These are phyloP conservation scores for Siniperca chuatsi DNA, from an alignment of 2,113 vertebrate genomes.

Conservation along the genomic window DNA sequence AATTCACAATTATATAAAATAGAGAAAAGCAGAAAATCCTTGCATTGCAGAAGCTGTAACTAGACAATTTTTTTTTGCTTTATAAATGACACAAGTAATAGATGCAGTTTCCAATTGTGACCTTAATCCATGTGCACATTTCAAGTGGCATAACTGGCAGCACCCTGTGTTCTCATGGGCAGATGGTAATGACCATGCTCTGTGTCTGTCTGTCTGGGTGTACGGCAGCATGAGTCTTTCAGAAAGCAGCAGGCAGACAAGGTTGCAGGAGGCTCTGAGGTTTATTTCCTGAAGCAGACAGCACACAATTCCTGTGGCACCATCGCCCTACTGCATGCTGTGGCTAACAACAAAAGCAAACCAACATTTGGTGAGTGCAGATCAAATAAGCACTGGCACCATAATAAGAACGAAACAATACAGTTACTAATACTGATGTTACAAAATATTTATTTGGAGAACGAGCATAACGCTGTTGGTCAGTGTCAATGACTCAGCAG, in stretches of 20 bases:
- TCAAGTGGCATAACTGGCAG: not conserved
- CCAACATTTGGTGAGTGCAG: slow-evolving; percentile 89
- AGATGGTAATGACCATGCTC: not conserved
- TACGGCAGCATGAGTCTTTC: slow-evolving; percentile 92
- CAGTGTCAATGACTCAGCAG: slow-evolving; percentile 1
- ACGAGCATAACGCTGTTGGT: no score
- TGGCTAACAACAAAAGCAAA: slow-evolving; percentile 93
- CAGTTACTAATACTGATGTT: not conserved
- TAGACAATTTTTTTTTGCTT: not conserved
- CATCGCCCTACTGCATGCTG: slow-evolving; percentile 92
- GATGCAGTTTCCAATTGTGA: not conserved
- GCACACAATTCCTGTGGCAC: slow-evolving; percentile 95
- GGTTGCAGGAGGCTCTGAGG: slow-evolving; percentile 84
- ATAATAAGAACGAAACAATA: not conserved
- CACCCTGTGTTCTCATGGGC: not conserved
- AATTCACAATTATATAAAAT: not conserved
- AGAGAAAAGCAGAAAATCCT: not conserved
- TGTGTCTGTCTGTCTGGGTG: not conserved
- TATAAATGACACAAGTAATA: not conserved
- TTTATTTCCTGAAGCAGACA: slow-evolving; percentile 96
- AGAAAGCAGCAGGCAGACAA: slow-evolving; percentile 90
- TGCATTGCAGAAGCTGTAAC: not conserved
- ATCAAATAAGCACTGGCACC: not conserved
- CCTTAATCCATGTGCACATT: not conserved
- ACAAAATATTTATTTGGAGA: not conserved